phyloP scores from a whole-genome alignment of 64 coral and sea anemone genomes.

The Catalaphyllia jardinei region DNA sequence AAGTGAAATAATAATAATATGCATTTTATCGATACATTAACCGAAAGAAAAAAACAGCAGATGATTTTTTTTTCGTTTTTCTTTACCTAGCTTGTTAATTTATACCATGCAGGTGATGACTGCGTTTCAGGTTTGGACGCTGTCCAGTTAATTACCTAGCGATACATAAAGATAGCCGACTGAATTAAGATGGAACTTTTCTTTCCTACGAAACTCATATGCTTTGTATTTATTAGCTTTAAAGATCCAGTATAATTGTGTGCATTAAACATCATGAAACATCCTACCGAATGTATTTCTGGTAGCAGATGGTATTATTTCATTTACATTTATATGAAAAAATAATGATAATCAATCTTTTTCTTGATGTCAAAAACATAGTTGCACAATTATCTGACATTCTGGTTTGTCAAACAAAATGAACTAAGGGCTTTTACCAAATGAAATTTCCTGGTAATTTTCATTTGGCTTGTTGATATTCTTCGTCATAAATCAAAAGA shows the following conservation, averaged over 20 bases:
- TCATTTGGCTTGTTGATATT: neutral
- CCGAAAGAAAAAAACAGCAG: neutral
- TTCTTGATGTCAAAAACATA: neutral
- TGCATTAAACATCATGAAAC: constrained; percentile 15
- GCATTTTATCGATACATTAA: neutral
- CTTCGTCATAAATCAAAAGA: neutral
- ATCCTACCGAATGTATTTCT: neutral
- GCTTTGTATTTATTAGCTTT: neutral
- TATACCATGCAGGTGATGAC: neutral
- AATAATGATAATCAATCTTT: neutral
- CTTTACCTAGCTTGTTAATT: neutral
- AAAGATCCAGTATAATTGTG: neutral
- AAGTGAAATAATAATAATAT: too few species aligned
- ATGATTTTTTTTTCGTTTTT: constrained; percentile 6
- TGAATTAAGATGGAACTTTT: neutral
- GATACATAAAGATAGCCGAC: neutral
- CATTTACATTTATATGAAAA: constrained; percentile 16
- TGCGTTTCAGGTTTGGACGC: constrained; percentile 1
- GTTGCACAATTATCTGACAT: neutral
- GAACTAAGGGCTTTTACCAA: neutral
- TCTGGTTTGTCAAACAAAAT: neutral
- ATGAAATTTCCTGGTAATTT: constrained; percentile 17
- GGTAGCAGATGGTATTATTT: neutral
- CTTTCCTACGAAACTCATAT: neutral
- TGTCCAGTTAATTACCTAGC: constrained; percentile 33